A percentile compares a stretch with the other conserved stretches of the same genome.
Conservation (phyloP, 92 coral and sea anemone species). For the Palythoa caribaeorum region DNA sequence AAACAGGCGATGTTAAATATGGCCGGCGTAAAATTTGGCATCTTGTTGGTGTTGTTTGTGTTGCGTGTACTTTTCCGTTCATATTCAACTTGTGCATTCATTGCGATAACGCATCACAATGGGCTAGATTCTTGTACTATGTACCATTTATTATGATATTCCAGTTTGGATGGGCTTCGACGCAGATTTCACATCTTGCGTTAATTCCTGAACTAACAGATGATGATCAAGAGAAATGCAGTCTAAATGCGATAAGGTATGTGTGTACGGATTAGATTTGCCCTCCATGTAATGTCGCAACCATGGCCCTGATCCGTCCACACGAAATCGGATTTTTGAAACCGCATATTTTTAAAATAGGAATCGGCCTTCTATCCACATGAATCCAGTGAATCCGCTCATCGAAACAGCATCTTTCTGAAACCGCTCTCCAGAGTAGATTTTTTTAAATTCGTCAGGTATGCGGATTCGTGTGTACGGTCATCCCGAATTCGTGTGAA, state of each 20-base stretch:
- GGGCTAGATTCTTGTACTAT: conserved; percentile 86
- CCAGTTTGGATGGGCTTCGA: conserved; percentile 87
- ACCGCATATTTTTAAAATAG: too few relatives aligned
- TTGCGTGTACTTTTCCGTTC: conserved; percentile 84
- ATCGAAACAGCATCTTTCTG: too few relatives aligned
- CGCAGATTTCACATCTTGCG: conserved; percentile 94
- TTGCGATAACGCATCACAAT: conserved; percentile 73
- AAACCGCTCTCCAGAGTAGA: too few relatives aligned
- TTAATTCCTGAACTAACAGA: conserved; percentile 88
- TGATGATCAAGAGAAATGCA: conserved; percentile 81
- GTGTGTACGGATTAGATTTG: too few relatives aligned
- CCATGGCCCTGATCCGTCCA: too few relatives aligned
- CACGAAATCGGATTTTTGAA: too few relatives aligned
- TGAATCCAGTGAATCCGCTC: too few relatives aligned
- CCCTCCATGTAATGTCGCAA: too few relatives aligned
- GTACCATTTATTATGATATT: conserved; percentile 75
- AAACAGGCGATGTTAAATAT: conserved; percentile 70
- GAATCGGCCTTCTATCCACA: too few relatives aligned
- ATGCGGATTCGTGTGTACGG: too few relatives aligned
- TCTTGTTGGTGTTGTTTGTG: conserved; percentile 86
- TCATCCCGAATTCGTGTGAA: too few relatives aligned
- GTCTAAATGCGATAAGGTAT: conserved; percentile 88
- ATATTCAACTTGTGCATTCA: conserved; percentile 86
- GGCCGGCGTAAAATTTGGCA: conserved; percentile 98
- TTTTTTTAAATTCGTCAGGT: too few relatives aligned